Base-by-base conservation (phyloP, 1,140 invertebrate genomes). In the Liolophura sinensis region DNA sequence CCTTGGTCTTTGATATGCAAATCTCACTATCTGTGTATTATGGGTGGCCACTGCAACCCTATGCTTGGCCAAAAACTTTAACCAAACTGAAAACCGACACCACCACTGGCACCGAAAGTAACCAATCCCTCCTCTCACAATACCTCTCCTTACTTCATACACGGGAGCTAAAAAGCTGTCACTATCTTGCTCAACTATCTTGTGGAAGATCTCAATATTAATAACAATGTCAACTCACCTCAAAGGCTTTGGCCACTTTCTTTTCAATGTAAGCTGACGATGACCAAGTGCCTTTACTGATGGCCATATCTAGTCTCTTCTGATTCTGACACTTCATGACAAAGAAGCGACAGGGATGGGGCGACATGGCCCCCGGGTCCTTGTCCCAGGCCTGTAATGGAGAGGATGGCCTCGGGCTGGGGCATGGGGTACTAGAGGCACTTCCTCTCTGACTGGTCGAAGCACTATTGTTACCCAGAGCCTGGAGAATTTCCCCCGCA, bases 321-420 rank as follows among this genome's bases (percentile, higher is more conserved):
- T 85, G 78, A 63, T 79, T 84, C 49, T 78, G 82, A 58, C 84
- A 85, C 70, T 87, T 87, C 73, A 88, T 87, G 7, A 88, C 75
- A 72, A 86, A 87, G 69, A 84, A 87, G 22, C 81, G 64, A 50
- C 71, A 76, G 5, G 55, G 65, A 31, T 46, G 73, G 27, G 57
- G 58, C 66, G 50, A 60, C 40, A 16, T 64, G 16, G 62, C 69
- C 47, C 61, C 62, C 1, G 65, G 65, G 50, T 67, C 64, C 48
- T 55, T 65, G 49, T 48, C 46, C 24, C 24, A 54, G 3, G n/a
- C n/a, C 20, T 64, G 52, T 52, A 65, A 48, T 20, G 73, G 61
- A 47, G 70, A 69, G 16, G 67, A 63, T 50, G 69, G 70, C 55
- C 75, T 68, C 18, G 81, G 81, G 73, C 78, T 80, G 48, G 68